Conservation (phyloP, 2,113 vertebrate genomes). For the Spheniscus mendiculus region DNA sequence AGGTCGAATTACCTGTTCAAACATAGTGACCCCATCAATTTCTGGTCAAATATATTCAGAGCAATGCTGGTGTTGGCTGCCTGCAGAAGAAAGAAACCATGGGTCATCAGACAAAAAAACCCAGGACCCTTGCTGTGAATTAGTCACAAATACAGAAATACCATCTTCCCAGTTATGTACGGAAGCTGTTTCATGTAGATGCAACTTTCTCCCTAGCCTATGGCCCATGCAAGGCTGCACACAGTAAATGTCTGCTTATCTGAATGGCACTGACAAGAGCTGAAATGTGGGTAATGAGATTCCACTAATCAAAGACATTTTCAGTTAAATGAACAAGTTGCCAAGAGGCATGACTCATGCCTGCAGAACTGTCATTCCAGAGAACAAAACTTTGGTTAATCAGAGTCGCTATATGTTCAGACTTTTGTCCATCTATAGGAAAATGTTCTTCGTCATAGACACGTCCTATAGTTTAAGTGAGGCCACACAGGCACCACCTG, state of each 20-base stretch:
- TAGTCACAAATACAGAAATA: neutral
- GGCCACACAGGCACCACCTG: neutral
- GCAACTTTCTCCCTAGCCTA: neutral
- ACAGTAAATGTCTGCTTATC: neutral
- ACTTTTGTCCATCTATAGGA: neutral
- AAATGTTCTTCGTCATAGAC: neutral
- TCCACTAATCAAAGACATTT: neutral
- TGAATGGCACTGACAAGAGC: neutral
- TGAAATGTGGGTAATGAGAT: neutral
- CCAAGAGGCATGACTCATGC: neutral
- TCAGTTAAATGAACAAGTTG: neutral
- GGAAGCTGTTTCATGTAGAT: neutral
- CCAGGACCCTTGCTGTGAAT: neutral
- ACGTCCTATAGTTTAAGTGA: neutral
- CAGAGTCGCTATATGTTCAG: neutral
- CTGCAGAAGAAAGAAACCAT: slow-evolving; percentile 41
- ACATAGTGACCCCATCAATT: slow-evolving; percentile 70
- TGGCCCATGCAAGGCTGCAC: neutral
- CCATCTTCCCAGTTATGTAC: neutral
- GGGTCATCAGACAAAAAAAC: neutral
- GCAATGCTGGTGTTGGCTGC: slow-evolving; percentile 66
- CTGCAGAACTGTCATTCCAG: neutral
- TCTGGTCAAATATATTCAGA: slow-evolving; percentile 73
- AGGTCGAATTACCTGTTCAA: slow-evolving; percentile 73
- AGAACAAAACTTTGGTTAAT: neutral